phyloP scores from a whole-genome alignment of 2,113 vertebrate species.

The Mus spicilegus region DNA sequence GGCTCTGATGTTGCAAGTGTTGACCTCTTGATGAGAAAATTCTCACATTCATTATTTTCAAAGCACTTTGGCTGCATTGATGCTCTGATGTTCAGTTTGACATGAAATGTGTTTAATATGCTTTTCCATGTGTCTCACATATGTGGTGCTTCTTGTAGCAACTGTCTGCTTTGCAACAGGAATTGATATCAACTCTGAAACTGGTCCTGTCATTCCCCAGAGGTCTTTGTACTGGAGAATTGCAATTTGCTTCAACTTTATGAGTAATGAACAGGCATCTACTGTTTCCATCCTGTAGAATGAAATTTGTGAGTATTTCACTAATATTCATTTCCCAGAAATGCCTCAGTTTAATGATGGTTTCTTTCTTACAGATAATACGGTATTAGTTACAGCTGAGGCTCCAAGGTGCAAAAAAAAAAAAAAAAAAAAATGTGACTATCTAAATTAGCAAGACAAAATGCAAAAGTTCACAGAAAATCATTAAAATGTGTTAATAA shows the following conservation, averaged over 20 bases:
- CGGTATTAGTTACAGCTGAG: not conserved
- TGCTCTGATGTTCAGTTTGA: constrained; percentile 70
- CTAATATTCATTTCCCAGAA: constrained; percentile 32
- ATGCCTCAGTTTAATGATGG: not conserved
- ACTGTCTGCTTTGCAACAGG: constrained; percentile 66
- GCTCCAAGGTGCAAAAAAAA: not conserved
- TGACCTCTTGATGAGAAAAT: constrained; percentile 42
- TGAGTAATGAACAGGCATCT: not conserved
- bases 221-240: constrained; percentile 21
- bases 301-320: not conserved
- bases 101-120: constrained; percentile 55
- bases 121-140: constrained; percentile 73
- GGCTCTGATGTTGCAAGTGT: constrained; percentile 44
- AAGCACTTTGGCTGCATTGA: constrained; percentile 16
- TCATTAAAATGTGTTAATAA: not conserved
- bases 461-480: not conserved
- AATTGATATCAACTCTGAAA: constrained; percentile 57
- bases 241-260: constrained; percentile 26
- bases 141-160: constrained; percentile 56
- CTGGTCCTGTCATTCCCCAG: constrained; percentile 47
- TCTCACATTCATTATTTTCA: constrained; percentile 66
- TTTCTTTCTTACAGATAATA: not conserved
- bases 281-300: not conserved
- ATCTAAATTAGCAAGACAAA: not conserved
- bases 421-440: not conserved